A percentile compares a stretch with the other conserved stretches of the same genome.
Evolutionary conservation across 2,113 vertebrate genomes (phyloP).

Genomic region (Todiramphus saurophagus): DNA sequence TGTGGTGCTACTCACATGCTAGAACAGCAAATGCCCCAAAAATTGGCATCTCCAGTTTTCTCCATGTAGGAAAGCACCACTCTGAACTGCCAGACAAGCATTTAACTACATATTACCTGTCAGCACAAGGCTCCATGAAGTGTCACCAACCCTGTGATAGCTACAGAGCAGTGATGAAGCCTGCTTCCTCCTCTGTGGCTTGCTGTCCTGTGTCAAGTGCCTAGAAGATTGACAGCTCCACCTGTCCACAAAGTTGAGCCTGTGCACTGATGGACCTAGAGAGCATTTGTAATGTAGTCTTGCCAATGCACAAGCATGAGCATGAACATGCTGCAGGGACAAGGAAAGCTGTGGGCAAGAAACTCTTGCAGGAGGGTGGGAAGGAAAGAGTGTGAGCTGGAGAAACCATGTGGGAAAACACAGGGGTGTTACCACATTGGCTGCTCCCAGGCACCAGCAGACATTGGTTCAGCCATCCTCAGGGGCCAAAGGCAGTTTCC

Average conservation of each 20-base stretch:
- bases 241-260: neutral
- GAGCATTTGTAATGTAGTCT: fast-evolving
- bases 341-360: neutral
- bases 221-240: neutral
- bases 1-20: fast-evolving
- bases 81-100: neutral
- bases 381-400: neutral
- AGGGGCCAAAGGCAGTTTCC: neutral
- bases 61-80: neutral
- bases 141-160: neutral
- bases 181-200: neutral
- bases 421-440: fast-evolving
- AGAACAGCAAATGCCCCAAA: neutral
- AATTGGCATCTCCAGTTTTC: neutral
- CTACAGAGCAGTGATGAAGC: neutral
- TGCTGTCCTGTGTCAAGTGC: neutral
- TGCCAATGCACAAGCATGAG: neutral
- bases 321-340: fast-evolving
- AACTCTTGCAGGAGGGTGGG: neutral
- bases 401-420: neutral
- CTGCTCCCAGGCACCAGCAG: neutral
- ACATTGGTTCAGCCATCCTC: neutral
- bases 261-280: too few relatives aligned
- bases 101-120: neutral
- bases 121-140: fast-evolving